Base-by-base conservation (phyloP, 1,140 invertebrate genomes). In the Oscheius sp. region DNA sequence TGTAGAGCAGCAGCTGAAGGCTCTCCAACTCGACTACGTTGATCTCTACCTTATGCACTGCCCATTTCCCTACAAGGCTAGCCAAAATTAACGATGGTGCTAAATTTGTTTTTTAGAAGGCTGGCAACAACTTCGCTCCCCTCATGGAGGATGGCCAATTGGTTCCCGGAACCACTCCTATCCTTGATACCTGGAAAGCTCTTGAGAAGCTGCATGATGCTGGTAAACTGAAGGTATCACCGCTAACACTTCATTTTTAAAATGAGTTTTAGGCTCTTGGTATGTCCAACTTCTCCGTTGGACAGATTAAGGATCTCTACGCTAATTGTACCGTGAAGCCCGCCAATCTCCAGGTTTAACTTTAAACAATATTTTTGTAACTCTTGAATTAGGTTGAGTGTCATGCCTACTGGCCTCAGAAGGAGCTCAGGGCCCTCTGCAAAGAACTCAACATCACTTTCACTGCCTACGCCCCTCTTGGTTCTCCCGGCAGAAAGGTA, bases 1-100 rank as follows among this genome's bases (percentile, higher is more conserved):
- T 75, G 83, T 93, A 26, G 89, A 89, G 38, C 84, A 89, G 63
- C 93, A 92, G 0, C 84, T 94, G 35, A 85, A 88, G 63, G 89
- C 88, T 38, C 85, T 94, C 20, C 88, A 90, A 75, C 80, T 92
- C 66, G 88, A 91, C 67, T 94, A 93, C 80, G 83, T 94, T 2
- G 92, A 94, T 80, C 86, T 94, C 66, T 93, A 92, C 82, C 85
- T 94, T 15, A 88, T 94, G 55, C 92, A 94, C 76, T 89, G 89
- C 28, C 92, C 93, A 0, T 68, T 75, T 52, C 72, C 77, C 0
- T 76, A 80, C 15, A 76, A 76, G 36, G 80, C 78, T 85, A 86
- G 70, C 79, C 23, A 26, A 55, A 55, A n/a, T 42, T 42, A 42
- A 42, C n/a, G 7, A 42, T 10, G n/a, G 7, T 42, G 49, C n/a